Conservation (phyloP, 1,140 invertebrate species). For the Camponotus pennsylvanicus region DNA sequence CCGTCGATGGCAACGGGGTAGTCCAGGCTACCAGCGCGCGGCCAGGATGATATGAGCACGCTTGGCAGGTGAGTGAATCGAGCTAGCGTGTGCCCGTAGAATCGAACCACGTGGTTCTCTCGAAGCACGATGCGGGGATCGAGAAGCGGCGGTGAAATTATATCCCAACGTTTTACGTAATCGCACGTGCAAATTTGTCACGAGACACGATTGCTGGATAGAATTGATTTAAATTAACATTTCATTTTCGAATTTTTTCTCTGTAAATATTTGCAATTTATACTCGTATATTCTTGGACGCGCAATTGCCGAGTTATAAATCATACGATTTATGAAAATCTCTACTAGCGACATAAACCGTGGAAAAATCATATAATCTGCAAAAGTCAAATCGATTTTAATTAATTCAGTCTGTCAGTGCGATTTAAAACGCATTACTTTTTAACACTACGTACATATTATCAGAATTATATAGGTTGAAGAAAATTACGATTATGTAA, state of each 20-base stretch:
- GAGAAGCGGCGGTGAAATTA: not conserved
- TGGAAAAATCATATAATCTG: not conserved
- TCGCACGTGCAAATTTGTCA: too few species aligned
- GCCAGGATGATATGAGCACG: slow-evolving; percentile 85
- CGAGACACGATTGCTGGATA: not conserved
- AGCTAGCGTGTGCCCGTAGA: slow-evolving; percentile 38
- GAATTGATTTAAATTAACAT: not conserved
- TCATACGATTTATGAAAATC: not conserved
- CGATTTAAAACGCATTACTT: not conserved
- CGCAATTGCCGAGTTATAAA: not conserved
- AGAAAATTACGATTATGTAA: not conserved
- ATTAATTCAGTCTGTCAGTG: not conserved
- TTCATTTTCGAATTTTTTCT: not conserved
- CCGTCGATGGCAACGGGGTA: slow-evolving; percentile 64
- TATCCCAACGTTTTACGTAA: not conserved
- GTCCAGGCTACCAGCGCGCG: slow-evolving; percentile 75
- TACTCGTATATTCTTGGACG: not conserved
- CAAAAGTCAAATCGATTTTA: not conserved
- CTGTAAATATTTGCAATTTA: not conserved
- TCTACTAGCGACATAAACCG: not conserved
- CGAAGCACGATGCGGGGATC: slow-evolving; percentile 11
- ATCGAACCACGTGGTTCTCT: slow-evolving; percentile 62
- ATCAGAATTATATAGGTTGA: not conserved
- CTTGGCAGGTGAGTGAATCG: slow-evolving; percentile 83
- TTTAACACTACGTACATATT: not conserved